Conservation (phyloP, 2,797 vertebrate species). For the Gila robusta region DNA sequence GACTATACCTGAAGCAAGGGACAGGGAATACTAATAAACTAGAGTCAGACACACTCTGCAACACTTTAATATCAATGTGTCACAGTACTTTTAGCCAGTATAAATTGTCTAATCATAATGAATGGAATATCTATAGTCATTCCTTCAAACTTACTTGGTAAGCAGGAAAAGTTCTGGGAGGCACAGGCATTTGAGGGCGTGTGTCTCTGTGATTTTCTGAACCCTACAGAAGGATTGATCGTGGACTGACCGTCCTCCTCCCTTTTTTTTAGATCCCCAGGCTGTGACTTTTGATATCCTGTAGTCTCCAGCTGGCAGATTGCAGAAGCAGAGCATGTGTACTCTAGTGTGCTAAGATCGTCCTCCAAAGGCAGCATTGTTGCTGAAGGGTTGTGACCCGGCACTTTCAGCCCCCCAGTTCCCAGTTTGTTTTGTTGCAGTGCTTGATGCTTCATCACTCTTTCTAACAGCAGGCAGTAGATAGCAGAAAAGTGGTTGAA, state of each 20-base stretch:
- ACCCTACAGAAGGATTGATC: neutral
- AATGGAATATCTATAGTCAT: neutral
- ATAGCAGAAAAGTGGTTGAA: slow-evolving; percentile 91
- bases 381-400: slow-evolving; percentile 63
- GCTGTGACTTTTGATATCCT: slow-evolving; percentile 73
- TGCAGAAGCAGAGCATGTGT: slow-evolving; percentile 74
- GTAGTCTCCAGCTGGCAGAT: slow-evolving; percentile 74
- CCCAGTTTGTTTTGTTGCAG: slow-evolving; percentile 36
- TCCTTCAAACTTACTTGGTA: slow-evolving; percentile 1
- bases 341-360: slow-evolving; percentile 66
- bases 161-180: neutral
- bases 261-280: slow-evolving; percentile 61
- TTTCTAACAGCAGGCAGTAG: slow-evolving; percentile 87
- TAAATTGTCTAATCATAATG: neutral
- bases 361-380: slow-evolving; percentile 72
- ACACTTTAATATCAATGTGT: neutral
- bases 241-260: slow-evolving; percentile 70
- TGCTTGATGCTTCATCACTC: slow-evolving; percentile 81
- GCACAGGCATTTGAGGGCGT: neutral
- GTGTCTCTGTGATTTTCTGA: slow-evolving; percentile 11
- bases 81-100: neutral
- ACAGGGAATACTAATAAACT: neutral
- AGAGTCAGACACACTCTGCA: neutral
- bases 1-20: slow-evolving; percentile 73
- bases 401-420: slow-evolving; percentile 32